Conservation (phyloP, 2,113 vertebrate species). For the Nematolebias whitei region DNA sequence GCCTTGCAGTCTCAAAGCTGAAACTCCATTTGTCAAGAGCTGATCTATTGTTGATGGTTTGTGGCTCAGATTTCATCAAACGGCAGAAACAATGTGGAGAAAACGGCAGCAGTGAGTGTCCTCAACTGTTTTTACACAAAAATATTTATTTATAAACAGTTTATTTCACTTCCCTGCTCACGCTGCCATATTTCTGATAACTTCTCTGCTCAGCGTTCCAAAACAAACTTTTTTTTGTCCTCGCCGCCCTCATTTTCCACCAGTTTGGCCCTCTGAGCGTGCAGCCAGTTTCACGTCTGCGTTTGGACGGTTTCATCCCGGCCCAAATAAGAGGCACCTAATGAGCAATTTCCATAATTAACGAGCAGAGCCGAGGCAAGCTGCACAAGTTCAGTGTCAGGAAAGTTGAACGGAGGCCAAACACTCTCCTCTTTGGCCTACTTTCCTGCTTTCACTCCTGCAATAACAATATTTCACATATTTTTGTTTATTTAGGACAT, state of each 20-base stretch:
- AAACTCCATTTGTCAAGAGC: neutral
- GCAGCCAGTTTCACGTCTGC: constrained; percentile 30
- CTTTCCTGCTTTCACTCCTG: constrained; percentile 10
- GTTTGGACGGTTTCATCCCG: constrained; percentile 46
- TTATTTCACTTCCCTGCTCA: neutral
- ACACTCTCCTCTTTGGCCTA: constrained; percentile 14
- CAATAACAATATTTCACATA: neutral
- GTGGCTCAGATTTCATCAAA: neutral
- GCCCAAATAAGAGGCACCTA: constrained; percentile 52
- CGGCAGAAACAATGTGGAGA: neutral
- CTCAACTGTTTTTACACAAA: neutral
- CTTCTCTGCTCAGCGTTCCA: constrained; percentile 8
- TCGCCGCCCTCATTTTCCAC: constrained; percentile 36
- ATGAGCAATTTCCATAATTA: constrained; percentile 77
- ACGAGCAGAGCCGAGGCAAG: constrained; percentile 56
- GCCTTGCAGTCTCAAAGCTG: no score
- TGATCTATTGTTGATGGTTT: neutral
- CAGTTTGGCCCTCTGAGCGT: constrained; percentile 40
- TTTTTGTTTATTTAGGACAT: neutral
- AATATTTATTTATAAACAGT: neutral
- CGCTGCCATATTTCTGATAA: constrained; percentile 1
- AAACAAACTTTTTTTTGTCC: constrained; percentile 22
- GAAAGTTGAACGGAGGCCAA: constrained; percentile 28
- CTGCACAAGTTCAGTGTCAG: constrained; percentile 4
- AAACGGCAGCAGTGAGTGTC: neutral